Percentiles rank a stretch among this genome's conserved stretches.
These are phyloP conservation scores for Drosophila melanosoma DNA, from an alignment of 2,888 invertebrate species.

Conservation along the genomic window DNA sequence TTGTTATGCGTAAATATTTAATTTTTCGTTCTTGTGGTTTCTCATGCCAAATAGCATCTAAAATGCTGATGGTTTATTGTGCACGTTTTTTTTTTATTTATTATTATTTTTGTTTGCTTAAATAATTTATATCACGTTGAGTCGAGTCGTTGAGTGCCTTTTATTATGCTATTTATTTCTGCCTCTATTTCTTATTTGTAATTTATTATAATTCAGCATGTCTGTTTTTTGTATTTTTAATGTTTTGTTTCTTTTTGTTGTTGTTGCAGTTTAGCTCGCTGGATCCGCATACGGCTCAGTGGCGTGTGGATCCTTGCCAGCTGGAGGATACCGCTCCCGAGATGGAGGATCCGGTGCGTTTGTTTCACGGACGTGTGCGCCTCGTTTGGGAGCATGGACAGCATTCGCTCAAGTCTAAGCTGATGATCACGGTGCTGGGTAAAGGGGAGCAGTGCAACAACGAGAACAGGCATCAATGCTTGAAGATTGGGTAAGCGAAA, in stretches of 20 bases:
- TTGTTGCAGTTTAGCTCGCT: constrained; percentile 81
- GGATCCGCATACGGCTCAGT: constrained; percentile 85
- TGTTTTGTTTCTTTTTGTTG: constrained; percentile 1
- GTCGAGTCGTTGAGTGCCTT: constrained; percentile 29
- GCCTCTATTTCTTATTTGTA: constrained; percentile 8
- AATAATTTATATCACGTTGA: constrained; percentile 68
- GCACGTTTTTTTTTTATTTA: constrained; percentile 22
- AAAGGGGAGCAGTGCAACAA: constrained; percentile 83
- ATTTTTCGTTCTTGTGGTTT: constrained; percentile 46
- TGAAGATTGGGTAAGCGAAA: constrained; percentile 82
- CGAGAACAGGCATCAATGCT: constrained; percentile 81
- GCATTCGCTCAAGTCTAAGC: constrained; percentile 80
- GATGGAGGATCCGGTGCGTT: constrained; percentile 86
- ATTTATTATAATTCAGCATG: constrained; percentile 34
- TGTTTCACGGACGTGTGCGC: constrained; percentile 87
- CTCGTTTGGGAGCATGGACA: constrained; percentile 86
- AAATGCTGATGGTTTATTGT: constrained; percentile 54
- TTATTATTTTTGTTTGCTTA: constrained; percentile 49
- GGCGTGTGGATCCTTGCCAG: constrained; percentile 87
- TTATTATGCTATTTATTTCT: constrained; percentile 18
- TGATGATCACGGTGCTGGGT: constrained; percentile 84
- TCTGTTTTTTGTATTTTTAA: not conserved
- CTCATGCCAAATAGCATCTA: constrained; percentile 34
- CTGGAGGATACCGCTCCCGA: constrained; percentile 85
- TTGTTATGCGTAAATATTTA: constrained; percentile 63